Base-by-base conservation (phyloP, 1,140 invertebrate species). In the Rhyacophila brunnea region DNA sequence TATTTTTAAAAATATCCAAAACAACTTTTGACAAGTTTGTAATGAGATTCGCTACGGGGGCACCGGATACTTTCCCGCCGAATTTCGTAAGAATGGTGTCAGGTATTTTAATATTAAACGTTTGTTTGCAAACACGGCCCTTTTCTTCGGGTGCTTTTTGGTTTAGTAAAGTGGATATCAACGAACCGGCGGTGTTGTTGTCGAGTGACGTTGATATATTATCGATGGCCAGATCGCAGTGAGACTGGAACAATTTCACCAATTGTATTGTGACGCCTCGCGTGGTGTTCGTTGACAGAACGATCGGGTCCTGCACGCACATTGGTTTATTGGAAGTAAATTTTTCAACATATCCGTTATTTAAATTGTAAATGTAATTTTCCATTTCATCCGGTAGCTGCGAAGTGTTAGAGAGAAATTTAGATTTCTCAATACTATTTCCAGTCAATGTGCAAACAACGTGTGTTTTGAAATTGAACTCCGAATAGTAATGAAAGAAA, bases 241-340 rank as follows among this genome's bases (percentile, higher is more conserved):
- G 23, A 5, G 46, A n/a, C 15, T 48, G 17, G 15, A 65, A 61
- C 13, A 18, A 20, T 18, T 40, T 42, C 15, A 38, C 9, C 2
- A 38, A 1, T 4, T 32, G 7, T 6, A 23, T 2, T 17, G 13
- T 1, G 70, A 74, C 48, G 68, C 69, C 6, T 4, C 11, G 23
- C 0, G 79, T 73, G 7, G 81, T 65, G 62, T 83, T 83, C 51
- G 74, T 70, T 19, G 70, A 67, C n/a, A 78, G 70, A 55, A 77
- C 73, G 51, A 81, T 76, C 0, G 80, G 80, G 63, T 83, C 81
- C 64, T 57, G 54, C n/a, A 57, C 80, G 78, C n/a, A 81, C 62
- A 58, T 17, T 79, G 68, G 2, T 71, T 5, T 6, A 36, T 50
- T 28, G 68, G 70, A n/a, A 68, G 67, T 18, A 72, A 81, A 61